Evolutionary conservation across 2,888 invertebrate species (phyloP).

Genomic region (Leptinotarsa juncta): DNA sequence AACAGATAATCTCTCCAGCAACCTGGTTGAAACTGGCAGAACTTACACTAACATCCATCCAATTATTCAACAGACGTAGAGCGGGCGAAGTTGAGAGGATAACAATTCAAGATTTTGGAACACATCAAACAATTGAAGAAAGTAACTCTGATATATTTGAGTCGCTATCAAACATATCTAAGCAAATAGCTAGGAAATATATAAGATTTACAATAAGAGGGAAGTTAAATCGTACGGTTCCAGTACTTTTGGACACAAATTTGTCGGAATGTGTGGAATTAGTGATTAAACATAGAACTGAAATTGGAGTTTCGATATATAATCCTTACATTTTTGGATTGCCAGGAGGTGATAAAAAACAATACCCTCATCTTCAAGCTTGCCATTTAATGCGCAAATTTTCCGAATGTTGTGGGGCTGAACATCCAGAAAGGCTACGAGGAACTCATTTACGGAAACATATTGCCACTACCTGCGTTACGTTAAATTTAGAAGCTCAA

Average conservation of each 20-base stretch:
- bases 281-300: constrained; percentile 23
- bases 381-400: constrained; percentile 47
- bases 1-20: background rate
- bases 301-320: constrained; percentile 26
- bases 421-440: constrained; percentile 43
- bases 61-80: constrained; percentile 16
- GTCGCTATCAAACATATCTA: background rate
- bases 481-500: constrained; percentile 46
- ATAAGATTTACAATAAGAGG: constrained; percentile 16
- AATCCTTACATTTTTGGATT: constrained; percentile 41
- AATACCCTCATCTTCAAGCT: constrained; percentile 42
- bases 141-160: constrained; percentile 12
- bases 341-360: constrained; percentile 4
- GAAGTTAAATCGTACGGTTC: constrained; percentile 18
- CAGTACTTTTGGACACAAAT: constrained; percentile 25
- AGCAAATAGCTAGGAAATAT: constrained; percentile 19
- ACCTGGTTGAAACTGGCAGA: constrained; percentile 26
- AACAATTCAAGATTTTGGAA: constrained; percentile 20
- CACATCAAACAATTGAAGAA: constrained; percentile 13
- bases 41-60: constrained; percentile 10
- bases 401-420: constrained; percentile 49
- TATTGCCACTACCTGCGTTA: constrained; percentile 49
- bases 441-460: constrained; percentile 51
- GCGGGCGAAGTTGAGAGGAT: constrained; percentile 28
- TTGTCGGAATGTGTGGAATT: constrained; percentile 26